Evolutionary conservation across 2,888 invertebrate genomes (phyloP).

Genomic region (Pachymerium ferrugineum): DNA sequence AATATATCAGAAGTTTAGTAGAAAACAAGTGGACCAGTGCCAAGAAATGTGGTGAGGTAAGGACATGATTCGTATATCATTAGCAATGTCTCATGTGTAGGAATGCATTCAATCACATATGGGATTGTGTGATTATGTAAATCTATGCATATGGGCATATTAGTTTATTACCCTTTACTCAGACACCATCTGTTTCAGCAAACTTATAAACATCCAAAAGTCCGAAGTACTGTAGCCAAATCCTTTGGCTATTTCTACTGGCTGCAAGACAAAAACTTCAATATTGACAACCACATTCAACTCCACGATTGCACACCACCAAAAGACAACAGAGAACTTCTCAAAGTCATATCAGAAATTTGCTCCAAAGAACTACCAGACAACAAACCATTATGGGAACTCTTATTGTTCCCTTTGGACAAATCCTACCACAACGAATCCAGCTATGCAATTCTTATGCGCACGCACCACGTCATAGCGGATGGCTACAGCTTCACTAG

Average conservation of each 20-base stretch:
- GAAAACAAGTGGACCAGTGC: too few species aligned
- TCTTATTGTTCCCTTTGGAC: not conserved
- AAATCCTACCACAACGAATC: not conserved
- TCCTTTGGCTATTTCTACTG: not conserved
- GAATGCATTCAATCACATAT: too few species aligned
- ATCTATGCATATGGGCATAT: too few species aligned
- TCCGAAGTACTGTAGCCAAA: not conserved
- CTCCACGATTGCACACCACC: not conserved
- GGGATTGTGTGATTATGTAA: too few species aligned
- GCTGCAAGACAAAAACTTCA: not conserved
- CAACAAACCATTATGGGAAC: not conserved
- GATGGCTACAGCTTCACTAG: not conserved
- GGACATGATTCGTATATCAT: too few species aligned
- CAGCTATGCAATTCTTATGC: not conserved
- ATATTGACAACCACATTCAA: not conserved
- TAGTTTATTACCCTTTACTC: too few species aligned
- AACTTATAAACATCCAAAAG: not conserved
- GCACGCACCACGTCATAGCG: not conserved
- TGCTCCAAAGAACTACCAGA: not conserved
- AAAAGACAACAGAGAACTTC: not conserved
- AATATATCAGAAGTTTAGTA: too few species aligned
- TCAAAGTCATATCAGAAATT: not conserved
- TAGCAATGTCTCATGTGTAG: too few species aligned
- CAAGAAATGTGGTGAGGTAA: too few species aligned
- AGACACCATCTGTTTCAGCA: too few species aligned